Evolutionary conservation across 2,888 invertebrate species (phyloP).

Genomic region (Eupithecia insigniata): DNA sequence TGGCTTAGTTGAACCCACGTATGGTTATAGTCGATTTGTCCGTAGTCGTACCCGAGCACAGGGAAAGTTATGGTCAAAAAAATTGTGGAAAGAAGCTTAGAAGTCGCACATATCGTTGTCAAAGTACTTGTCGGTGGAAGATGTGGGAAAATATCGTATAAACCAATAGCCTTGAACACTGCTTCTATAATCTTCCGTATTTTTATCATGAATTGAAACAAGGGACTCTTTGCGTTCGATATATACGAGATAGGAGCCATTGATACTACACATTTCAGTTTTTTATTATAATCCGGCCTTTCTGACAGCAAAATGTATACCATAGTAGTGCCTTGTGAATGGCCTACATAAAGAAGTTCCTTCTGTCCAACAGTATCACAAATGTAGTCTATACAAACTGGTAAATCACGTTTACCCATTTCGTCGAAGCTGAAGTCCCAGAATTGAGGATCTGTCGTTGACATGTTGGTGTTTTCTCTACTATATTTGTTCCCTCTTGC

Average conservation of each 20-base stretch:
- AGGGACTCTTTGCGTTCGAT: neutral
- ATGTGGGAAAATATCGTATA: neutral
- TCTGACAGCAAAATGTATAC: neutral
- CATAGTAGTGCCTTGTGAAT: constrained; percentile 5
- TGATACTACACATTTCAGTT: neutral
- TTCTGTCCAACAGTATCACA: neutral
- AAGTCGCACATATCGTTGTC: neutral
- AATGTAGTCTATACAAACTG: constrained; percentile 7
- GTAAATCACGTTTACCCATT: neutral
- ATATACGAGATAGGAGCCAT: neutral
- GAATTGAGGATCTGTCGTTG: neutral
- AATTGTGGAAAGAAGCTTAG: neutral
- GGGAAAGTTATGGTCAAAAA: neutral
- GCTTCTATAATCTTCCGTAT: neutral
- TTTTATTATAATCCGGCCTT: constrained; percentile 2
- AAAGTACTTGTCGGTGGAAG: neutral
- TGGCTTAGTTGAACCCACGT: neutral
- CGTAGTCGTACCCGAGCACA: neutral
- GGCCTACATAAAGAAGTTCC: neutral
- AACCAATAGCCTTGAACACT: neutral
- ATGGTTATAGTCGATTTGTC: neutral
- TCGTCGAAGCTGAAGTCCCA: constrained; percentile 11
- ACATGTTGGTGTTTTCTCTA: neutral
- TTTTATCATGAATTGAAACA: neutral
- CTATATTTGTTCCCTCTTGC: constrained; percentile 5